phyloP scores from a whole-genome alignment of 1,140 invertebrate genomes.

The Plectus sambesii region DNA sequence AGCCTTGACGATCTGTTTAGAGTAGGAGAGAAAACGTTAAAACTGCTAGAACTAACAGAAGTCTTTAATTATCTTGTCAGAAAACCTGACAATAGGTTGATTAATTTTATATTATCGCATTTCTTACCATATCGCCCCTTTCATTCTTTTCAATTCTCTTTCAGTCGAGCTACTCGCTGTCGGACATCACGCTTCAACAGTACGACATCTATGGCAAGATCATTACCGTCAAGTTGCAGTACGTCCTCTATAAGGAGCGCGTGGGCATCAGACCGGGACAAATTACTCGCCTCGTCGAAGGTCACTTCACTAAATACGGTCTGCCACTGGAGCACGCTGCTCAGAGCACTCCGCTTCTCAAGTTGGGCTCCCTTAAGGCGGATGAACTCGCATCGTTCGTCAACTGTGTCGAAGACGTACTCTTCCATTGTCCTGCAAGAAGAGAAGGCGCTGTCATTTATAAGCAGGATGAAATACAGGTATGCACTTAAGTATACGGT shows the following conservation, averaged over 20 bases:
- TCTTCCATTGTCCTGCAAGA: constrained; percentile 69
- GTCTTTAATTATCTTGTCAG: no score
- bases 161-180: constrained; percentile 43
- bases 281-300: constrained; percentile 52
- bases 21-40: no score
- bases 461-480: constrained; percentile 94
- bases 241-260: constrained; percentile 93
- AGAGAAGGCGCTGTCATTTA: constrained; percentile 79
- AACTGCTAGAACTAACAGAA: no score
- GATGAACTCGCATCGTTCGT: constrained; percentile 85
- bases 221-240: constrained; percentile 94
- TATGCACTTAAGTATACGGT: no score
- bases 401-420: constrained; percentile 68
- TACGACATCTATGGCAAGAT: constrained; percentile 93
- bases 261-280: constrained; percentile 78
- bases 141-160: constrained; percentile 16
- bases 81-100: no score
- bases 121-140: constrained; percentile 10
- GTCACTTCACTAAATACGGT: constrained; percentile 85
- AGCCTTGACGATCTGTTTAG: no score
- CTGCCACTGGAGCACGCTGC: constrained; percentile 86
- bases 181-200: constrained; percentile 37
- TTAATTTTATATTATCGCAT: no score
- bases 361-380: constrained; percentile 76
- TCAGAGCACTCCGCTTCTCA: constrained; percentile 83